These are phyloP conservation scores for Oscheius sp. DNA, from an alignment of 2,888 invertebrate species.

Conservation along the genomic window DNA sequence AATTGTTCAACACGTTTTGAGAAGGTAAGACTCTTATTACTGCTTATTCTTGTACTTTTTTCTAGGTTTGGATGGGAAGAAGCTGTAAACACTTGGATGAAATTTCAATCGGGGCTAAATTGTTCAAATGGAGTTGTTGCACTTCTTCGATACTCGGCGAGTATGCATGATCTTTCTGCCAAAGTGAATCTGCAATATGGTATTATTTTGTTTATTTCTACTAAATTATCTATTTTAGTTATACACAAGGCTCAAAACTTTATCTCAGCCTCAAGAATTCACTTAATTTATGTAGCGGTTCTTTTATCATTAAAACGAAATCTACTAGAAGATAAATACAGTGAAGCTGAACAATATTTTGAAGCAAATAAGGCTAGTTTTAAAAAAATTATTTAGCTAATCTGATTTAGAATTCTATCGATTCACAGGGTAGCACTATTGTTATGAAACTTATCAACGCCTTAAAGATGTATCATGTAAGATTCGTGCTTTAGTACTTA, in stretches of 20 bases:
- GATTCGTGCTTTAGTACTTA: not conserved
- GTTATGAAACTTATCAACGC: constrained; percentile 54
- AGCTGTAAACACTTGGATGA: constrained; percentile 59
- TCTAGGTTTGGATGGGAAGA: constrained; percentile 55
- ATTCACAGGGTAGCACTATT: constrained; percentile 42
- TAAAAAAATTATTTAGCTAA: constrained; percentile 6
- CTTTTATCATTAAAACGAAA: constrained; percentile 42
- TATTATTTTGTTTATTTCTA: constrained; percentile 11
- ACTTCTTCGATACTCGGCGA: constrained; percentile 41
- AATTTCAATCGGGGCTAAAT: constrained; percentile 52
- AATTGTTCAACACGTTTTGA: constrained; percentile 49
- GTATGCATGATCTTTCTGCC: constrained; percentile 16
- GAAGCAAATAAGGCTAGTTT: not conserved
- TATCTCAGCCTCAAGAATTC: constrained; percentile 45
- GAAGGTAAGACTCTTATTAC: constrained; percentile 28
- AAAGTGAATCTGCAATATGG: constrained; percentile 48
- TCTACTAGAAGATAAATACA: too few species aligned
- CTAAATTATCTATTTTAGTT: constrained; percentile 33
- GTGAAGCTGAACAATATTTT: constrained; percentile 39
- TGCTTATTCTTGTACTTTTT: constrained; percentile 8
- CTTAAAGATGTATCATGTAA: constrained; percentile 37
- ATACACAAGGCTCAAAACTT: constrained; percentile 56
- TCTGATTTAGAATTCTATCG: constrained; percentile 30
- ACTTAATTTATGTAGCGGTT: constrained; percentile 48
- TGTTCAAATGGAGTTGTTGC: constrained; percentile 58